A percentile compares a stretch with the other conserved stretches of the same genome.
Evolutionary conservation across 2,113 vertebrate genomes (phyloP).

Genomic region (Ciconia maguari): DNA sequence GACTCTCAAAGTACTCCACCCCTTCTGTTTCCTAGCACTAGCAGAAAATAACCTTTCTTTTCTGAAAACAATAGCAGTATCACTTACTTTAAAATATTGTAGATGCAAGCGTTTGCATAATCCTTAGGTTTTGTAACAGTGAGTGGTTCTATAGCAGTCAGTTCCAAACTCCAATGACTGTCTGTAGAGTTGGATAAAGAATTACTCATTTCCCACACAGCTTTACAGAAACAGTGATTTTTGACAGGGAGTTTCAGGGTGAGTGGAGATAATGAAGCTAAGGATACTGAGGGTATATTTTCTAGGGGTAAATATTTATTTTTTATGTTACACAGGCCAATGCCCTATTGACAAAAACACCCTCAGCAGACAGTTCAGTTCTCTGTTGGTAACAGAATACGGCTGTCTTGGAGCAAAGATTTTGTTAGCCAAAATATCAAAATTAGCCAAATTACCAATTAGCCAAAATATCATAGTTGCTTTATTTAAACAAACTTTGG

Average conservation of each 20-base stretch:
- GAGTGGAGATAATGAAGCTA: not conserved
- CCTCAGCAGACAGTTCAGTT: not conserved
- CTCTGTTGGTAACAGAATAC: not conserved
- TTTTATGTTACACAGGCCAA: not conserved
- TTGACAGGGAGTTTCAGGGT: not conserved
- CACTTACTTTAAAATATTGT: not conserved
- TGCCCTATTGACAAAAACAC: not conserved
- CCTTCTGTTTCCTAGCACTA: not conserved
- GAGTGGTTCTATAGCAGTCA: not conserved
- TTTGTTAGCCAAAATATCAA: not conserved
- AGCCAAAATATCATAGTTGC: not conserved
- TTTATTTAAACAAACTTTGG: slow-evolving; percentile 32
- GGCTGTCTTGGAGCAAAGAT: not conserved
- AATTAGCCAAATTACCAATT: too few species aligned
- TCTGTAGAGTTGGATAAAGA: not conserved
- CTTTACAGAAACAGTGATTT: not conserved
- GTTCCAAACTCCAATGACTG: not conserved
- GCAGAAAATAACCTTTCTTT: not conserved
- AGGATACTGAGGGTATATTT: not conserved
- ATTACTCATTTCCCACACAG: not conserved
- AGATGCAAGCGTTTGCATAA: not conserved
- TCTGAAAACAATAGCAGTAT: not conserved
- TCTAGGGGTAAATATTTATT: not conserved
- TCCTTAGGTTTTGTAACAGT: not conserved
- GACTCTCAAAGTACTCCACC: not conserved